Base-by-base conservation (phyloP, 2,113 vertebrate species). In the Tyrannus savana region DNA sequence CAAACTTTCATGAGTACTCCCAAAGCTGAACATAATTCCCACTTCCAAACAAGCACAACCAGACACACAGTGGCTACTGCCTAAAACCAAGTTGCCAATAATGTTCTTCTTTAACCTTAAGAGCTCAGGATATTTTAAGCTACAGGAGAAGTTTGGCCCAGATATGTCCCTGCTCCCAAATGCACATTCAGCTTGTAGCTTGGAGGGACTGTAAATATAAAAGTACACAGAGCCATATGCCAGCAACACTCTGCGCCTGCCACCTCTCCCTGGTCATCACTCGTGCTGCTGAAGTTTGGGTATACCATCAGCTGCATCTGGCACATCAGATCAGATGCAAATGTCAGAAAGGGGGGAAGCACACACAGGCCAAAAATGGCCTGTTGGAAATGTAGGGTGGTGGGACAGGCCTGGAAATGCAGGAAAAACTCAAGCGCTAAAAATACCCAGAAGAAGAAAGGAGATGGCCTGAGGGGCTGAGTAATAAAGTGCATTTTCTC, bases 271-370 rank as follows among this genome's bases (percentile, higher is more conserved):
- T 22, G 21, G 55, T 13, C 50, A 52, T 9, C 2, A 0, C 31
- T 41, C 4, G 1, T 2, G 1, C 28, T 0, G 0, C n/a, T 35
- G 53, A 30, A 17, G 47, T 37, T 55, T 35, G 4, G 3, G 53
- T 69, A 14, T 75, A 24, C 47, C 37, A 28, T 83, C 85, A 60
- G 69, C 69, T 83, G 39, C 16, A 31, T 16, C 63, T 49, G 21
- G 49, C 39, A 63, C 55, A 11, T 46, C 1, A 0, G 19, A 14
- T 71, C 64, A 76, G 31, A 56, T 49, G 35, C 47, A 77, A 55
- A 62, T 19, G 18, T 62, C 53, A 79, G 63, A 56, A 67, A 31
- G 27, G 42, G 12, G 11, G 33, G 30, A 16, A 94, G 27, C 19
- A 60, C 8, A 60, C 19, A 15, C 3, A 14, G 52, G 17, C 13